Evolutionary conservation across 2,888 invertebrate genomes (phyloP), one percentile per base, ranked within the genome.

Genomic region (Pharmacophagus antenor): DNA sequence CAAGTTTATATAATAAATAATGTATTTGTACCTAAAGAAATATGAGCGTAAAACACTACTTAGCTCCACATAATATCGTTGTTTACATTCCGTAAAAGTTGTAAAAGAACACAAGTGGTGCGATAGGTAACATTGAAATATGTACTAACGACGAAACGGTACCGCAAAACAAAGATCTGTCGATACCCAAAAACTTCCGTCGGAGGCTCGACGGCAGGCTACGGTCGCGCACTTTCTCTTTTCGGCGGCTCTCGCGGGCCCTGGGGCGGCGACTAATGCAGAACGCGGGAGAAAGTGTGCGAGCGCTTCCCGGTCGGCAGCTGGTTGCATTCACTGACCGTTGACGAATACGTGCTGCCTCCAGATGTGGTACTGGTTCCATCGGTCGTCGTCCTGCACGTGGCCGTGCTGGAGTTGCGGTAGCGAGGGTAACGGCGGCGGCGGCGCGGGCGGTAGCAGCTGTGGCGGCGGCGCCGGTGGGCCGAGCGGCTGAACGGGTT

Each of bases 311-410:
- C 71, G 71, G 66, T 44, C 47, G 46, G 51, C 46, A 25, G 22
- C 25, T 17, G 22, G 25, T 60, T 64, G 66, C 69, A 67, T 44
- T 67, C 71, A 87, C 92, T 91, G 94, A 95, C 94, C 94, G 86
- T 95, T 95, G 86, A 95, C 94, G 82, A 95, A 94, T 80, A 95
- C 94, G 82, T 95, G 95, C 84, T 95, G 95, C 73, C 95, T 91
- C 95, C 95, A 95, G 68, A 95, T 92, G 83, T 95, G 95, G 82
- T 95, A 95, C 89, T 95, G 95, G 70, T 92, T 92, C 95, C 95
- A 95, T 77, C 92, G 92, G 82, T 91, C 93, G 79, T 92, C 93
- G 73, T 92, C 93, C 76, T 92, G 92, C 60, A 92, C 91, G 71
- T 92, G 92, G 89, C 90, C 91, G 80, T 93, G 91, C 75, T 93